Evolutionary conservation across 2,888 invertebrate species (phyloP).

Genomic region (Hirtodrosophila histrioides): DNA sequence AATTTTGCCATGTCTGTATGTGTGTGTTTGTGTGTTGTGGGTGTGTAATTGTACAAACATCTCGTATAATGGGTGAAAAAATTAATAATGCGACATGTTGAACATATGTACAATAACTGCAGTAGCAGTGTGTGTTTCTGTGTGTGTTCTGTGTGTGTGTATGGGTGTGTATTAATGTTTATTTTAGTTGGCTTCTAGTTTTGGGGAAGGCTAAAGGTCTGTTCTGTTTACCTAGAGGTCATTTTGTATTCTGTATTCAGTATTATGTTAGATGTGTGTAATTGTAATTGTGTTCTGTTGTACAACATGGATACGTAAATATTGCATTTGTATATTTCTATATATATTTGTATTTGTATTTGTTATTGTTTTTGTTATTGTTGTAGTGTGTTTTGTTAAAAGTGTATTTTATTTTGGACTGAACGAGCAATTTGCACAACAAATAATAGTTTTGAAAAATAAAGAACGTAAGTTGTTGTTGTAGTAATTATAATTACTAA

Average conservation of each 20-base stretch:
- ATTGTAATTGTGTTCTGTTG: conserved; percentile 28
- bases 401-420: conserved; percentile 42
- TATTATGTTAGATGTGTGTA: conserved; percentile 25
- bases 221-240: conserved; percentile 51
- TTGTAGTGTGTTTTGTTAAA: conserved; percentile 32
- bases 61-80: conserved; percentile 27
- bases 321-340: conserved; percentile 20
- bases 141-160: conserved; percentile 25
- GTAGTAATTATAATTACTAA: conserved; percentile 28
- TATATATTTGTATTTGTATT: too few species aligned
- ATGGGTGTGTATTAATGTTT: conserved; percentile 33
- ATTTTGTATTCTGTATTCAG: conserved; percentile 16
- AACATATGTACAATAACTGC: conserved; percentile 52
- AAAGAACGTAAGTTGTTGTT: conserved; percentile 48
- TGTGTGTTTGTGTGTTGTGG: conserved; percentile 9
- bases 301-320: conserved; percentile 42
- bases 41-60: conserved; percentile 7
- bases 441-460: conserved; percentile 61
- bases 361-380: conserved; percentile 17
- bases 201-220: conserved; percentile 39
- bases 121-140: conserved; percentile 25
- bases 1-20: conserved; percentile 46
- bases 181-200: conserved; percentile 29
- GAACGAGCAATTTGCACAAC: conserved; percentile 76
- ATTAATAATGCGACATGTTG: conserved; percentile 59